Conservation (phyloP, 2,888 invertebrate species). For the Rotaria socialis region DNA sequence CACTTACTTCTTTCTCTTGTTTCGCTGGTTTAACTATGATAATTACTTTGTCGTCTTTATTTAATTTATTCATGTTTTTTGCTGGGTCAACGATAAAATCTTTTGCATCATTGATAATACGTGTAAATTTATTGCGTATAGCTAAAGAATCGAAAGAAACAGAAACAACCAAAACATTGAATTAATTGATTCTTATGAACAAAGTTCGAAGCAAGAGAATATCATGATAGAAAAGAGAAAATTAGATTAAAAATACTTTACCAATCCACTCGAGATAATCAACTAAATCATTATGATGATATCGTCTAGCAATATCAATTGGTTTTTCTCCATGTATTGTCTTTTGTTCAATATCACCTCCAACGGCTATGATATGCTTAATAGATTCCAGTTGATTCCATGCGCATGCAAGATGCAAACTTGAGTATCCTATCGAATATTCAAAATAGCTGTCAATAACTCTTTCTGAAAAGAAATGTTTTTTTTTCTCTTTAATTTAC, state of each 20-base stretch:
- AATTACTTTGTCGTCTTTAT: not conserved
- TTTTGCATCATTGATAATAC: not conserved
- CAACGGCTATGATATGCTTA: not conserved
- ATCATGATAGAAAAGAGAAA: not conserved
- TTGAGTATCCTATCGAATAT: not conserved
- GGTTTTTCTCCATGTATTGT: not conserved
- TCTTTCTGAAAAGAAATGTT: not conserved
- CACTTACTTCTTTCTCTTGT: not conserved
- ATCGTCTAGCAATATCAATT: conserved; percentile 10
- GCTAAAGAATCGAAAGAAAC: not conserved
- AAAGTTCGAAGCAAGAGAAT: too few species aligned
- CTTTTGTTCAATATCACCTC: not conserved
- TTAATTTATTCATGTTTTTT: not conserved
- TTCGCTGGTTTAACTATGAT: not conserved
- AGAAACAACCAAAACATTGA: not conserved
- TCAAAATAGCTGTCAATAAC: too few species aligned
- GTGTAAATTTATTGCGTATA: not conserved
- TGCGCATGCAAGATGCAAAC: not conserved
- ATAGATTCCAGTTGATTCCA: not conserved
- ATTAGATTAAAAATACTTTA: not conserved
- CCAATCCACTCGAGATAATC: conserved; percentile 26
- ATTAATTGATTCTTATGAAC: too few species aligned
- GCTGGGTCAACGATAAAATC: not conserved
- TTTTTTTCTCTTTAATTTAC: not conserved
- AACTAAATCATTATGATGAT: not conserved